Percentiles rank a stretch among this genome's conserved stretches.
Conservation (phyloP, 2,797 vertebrate genomes). For the Gymnothorax javanicus region DNA sequence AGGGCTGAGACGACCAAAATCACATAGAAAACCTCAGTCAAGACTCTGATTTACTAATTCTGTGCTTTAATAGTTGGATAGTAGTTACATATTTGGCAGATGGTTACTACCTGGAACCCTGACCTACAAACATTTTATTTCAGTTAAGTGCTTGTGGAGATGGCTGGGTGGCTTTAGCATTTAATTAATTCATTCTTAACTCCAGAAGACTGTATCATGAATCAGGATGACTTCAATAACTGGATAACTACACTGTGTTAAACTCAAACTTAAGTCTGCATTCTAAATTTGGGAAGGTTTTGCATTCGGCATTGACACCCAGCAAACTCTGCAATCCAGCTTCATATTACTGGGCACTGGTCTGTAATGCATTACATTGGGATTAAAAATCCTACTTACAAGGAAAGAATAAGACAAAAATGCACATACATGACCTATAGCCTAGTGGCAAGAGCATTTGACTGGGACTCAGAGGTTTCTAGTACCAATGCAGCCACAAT, state of each 20-base stretch:
- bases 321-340: no score
- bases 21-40: background rate
- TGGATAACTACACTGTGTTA: no score
- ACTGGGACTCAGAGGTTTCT: no score
- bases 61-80: background rate
- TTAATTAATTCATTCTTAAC: background rate
- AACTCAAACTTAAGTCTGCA: no score
- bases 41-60: background rate
- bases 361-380: background rate
- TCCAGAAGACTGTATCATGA: background rate
- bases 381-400: background rate
- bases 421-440: background rate
- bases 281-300: no score
- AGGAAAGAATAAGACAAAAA: background rate
- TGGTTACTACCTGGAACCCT: background rate
- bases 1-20: background rate
- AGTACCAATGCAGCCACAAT: no score
- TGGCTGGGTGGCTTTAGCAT: background rate
- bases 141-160: background rate
- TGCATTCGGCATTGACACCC: no score
- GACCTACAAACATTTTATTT: background rate
- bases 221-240: no score
- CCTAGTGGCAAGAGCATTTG: no score
- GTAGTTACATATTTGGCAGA: background rate
- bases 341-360: background rate